phyloP scores from a whole-genome alignment of 2,113 vertebrate genomes.

The Alces alces region DNA sequence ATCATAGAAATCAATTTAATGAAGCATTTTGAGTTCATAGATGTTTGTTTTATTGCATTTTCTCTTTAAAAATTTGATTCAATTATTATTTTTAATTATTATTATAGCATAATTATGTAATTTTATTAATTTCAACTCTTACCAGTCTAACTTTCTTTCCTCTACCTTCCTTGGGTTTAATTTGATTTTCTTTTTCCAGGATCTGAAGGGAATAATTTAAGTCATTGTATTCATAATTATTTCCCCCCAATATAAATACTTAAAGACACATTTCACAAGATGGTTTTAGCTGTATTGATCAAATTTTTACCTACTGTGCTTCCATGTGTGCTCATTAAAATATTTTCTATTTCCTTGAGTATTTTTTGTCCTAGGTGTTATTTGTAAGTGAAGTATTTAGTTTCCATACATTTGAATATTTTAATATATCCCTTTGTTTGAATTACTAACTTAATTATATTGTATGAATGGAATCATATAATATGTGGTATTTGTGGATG shows the following conservation, averaged over 20 bases:
- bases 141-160: not conserved
- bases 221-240: not conserved
- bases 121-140: not conserved
- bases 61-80: not conserved
- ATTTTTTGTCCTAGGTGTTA: not conserved
- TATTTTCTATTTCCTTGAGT: not conserved
- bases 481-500: not conserved
- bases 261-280: not conserved
- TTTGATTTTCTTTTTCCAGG: not conserved
- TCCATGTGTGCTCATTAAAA: not conserved
- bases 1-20: not conserved
- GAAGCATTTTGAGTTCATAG: not conserved
- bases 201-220: not conserved
- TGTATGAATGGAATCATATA: not conserved
- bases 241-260: not conserved
- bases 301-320: not conserved
- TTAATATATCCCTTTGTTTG: not conserved
- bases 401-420: not conserved
- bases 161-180: not conserved
- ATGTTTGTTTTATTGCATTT: not conserved
- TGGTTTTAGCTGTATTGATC: not conserved
- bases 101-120: not conserved
- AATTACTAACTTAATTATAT: not conserved
- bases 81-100: not conserved
- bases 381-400: not conserved